Percentiles rank a stretch among this genome's conserved stretches.
Conservation (phyloP, 2,888 invertebrate genomes). For the Dioctria linearis region DNA sequence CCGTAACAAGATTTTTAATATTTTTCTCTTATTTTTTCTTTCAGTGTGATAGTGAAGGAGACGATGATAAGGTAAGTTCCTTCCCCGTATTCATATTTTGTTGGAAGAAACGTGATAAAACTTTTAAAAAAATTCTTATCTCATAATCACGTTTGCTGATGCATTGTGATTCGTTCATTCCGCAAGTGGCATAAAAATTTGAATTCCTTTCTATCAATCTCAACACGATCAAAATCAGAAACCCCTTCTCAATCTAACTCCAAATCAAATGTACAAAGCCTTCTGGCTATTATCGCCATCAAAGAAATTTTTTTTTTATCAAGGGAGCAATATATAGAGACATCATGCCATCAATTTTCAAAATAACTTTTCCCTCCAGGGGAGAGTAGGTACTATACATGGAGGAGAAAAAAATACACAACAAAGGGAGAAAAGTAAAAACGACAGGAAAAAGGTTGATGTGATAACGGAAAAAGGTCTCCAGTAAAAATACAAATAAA, state of each 20-base stretch:
- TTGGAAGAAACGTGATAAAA: too few species aligned
- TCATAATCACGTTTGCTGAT: not conserved
- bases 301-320: not conserved
- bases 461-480: slow-evolving; percentile 48
- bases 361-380: slow-evolving; percentile 12
- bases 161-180: too few species aligned
- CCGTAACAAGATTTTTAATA: not conserved
- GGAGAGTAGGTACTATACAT: not conserved
- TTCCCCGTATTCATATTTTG: not conserved
- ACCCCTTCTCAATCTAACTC: slow-evolving; percentile 7
- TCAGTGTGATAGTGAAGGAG: slow-evolving; percentile 94
- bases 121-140: not conserved
- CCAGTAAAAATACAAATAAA: slow-evolving; percentile 57
- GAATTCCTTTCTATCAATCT: too few species aligned
- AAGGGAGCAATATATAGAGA: slow-evolving; percentile 25
- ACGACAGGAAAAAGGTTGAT: slow-evolving; percentile 52
- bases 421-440: slow-evolving; percentile 37
- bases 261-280: slow-evolving; percentile 37
- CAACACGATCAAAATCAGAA: not conserved
- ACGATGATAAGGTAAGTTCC: slow-evolving; percentile 86
- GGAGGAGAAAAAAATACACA: not conserved
- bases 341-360: slow-evolving; percentile 41
- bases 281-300: slow-evolving; percentile 39
- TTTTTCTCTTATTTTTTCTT: slow-evolving; percentile 70
- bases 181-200: not conserved